These are phyloP conservation scores for Automeris io DNA, from an alignment of 2,888 invertebrate genomes.

Conservation along the genomic window DNA sequence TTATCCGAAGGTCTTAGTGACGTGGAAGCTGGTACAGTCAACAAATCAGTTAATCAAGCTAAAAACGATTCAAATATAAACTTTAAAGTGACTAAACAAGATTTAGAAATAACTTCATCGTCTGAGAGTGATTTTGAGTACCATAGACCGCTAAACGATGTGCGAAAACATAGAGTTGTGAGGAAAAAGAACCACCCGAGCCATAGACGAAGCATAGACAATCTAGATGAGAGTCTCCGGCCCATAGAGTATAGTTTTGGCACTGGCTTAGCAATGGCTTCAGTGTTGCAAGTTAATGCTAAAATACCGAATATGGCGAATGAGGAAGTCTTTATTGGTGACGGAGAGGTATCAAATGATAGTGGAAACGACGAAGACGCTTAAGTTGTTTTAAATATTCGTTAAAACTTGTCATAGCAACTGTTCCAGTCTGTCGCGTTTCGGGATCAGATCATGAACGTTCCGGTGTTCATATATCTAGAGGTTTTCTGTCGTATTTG, in stretches of 20 bases:
- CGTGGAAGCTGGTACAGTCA: constrained; percentile 22
- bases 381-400: constrained; percentile 11
- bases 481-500: too few relatives aligned
- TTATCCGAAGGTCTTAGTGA: constrained; percentile 36
- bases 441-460: too few relatives aligned
- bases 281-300: constrained; percentile 50
- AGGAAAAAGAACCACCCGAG: constrained; percentile 49
- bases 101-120: constrained; percentile 49
- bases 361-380: constrained; percentile 66
- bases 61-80: constrained; percentile 20
- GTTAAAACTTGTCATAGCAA: not conserved
- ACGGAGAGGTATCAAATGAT: constrained; percentile 65
- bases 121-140: constrained; percentile 54
- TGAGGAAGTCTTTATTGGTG: constrained; percentile 65
- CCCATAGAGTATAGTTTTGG: constrained; percentile 70
- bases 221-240: constrained; percentile 54
- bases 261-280: constrained; percentile 69
- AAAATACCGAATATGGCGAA: constrained; percentile 37
- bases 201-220: constrained; percentile 27
- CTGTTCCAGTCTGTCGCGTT: not conserved
- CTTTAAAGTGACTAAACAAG: constrained; percentile 45
- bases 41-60: constrained; percentile 22
- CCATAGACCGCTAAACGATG: constrained; percentile 43
- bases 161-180: constrained; percentile 44
- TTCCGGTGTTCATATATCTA: too few relatives aligned